Conservation (phyloP, 2,113 vertebrate genomes). For the Typhlomys cinereus region DNA sequence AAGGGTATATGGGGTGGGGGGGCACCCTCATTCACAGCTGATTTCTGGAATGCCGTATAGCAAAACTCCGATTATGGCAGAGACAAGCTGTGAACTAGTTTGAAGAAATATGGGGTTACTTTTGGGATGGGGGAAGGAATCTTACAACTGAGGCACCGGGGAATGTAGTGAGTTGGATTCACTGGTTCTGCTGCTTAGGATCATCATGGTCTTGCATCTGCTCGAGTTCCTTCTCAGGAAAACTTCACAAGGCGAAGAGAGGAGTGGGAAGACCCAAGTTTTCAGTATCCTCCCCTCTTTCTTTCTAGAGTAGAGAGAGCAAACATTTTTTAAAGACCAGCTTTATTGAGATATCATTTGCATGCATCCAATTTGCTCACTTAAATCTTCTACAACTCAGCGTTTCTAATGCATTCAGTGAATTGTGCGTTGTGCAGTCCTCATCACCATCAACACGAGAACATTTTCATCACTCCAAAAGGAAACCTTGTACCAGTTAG, state of each 20-base stretch:
- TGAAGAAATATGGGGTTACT: background rate
- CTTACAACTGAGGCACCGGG: background rate
- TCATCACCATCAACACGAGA: conserved; percentile 4
- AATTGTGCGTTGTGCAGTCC: background rate
- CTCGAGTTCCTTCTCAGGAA: background rate
- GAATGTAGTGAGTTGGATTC: background rate
- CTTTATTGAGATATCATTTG: conserved; percentile 42
- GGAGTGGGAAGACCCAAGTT: background rate
- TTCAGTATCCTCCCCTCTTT: background rate
- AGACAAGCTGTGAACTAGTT: conserved; percentile 4
- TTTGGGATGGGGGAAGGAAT: background rate
- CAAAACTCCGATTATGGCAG: background rate
- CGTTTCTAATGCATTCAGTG: conserved; percentile 28
- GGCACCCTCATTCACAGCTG: background rate
- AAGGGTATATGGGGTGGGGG: background rate
- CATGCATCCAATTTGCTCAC: background rate
- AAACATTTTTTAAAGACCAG: background rate
- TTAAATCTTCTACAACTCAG: conserved; percentile 13
- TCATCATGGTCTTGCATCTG: background rate
- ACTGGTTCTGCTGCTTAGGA: background rate
- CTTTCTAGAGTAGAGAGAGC: background rate
- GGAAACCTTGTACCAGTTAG: background rate
- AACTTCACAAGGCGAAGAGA: background rate
- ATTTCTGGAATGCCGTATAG: background rate
- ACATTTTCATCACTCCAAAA: conserved; percentile 5